These are phyloP conservation scores for Nothoprocta perdicaria DNA, from an alignment of 2,113 vertebrate species.

Conservation along the genomic window DNA sequence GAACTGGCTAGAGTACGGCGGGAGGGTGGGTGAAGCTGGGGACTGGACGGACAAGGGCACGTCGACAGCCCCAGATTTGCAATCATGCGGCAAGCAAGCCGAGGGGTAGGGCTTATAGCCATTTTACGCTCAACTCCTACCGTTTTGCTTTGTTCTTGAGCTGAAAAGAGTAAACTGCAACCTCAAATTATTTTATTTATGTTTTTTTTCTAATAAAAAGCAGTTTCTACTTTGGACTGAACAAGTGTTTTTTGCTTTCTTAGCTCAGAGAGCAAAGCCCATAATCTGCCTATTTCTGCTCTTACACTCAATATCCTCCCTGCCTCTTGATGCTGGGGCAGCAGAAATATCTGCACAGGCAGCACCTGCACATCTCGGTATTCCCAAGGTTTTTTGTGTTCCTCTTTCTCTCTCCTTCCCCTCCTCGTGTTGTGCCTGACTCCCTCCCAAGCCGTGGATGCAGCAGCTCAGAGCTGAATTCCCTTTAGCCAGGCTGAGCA, in stretches of 20 bases:
- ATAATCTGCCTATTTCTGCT: constrained; percentile 47
- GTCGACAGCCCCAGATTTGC: neutral
- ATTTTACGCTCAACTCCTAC: neutral
- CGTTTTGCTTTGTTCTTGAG: neutral
- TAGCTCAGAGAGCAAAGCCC: constrained; percentile 56
- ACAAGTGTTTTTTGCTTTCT: constrained; percentile 43
- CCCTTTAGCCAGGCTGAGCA: neutral
- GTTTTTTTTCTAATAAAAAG: constrained; percentile 69
- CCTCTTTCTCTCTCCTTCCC: constrained; percentile 28
- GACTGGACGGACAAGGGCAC: neutral
- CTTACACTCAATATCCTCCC: constrained; percentile 37
- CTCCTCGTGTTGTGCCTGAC: neutral
- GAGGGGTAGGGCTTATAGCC: neutral
- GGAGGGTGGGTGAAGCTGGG: neutral
- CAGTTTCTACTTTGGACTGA: constrained; percentile 30
- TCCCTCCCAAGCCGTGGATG: neutral
- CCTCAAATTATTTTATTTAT: constrained; percentile 60
- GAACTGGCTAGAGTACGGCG: neutral
- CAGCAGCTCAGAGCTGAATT: neutral
- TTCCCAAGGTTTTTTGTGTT: constrained; percentile 13
- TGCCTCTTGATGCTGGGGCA: constrained; percentile 49
- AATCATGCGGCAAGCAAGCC: neutral
- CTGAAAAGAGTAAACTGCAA: constrained; percentile 52
- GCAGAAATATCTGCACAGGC: constrained; percentile 63
- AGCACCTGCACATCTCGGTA: constrained; percentile 45